Evolutionary conservation across 2,113 vertebrate species (phyloP), one percentile per base, ranked within the genome.

Genomic region (Brachyhypopomus occidentalis): DNA sequence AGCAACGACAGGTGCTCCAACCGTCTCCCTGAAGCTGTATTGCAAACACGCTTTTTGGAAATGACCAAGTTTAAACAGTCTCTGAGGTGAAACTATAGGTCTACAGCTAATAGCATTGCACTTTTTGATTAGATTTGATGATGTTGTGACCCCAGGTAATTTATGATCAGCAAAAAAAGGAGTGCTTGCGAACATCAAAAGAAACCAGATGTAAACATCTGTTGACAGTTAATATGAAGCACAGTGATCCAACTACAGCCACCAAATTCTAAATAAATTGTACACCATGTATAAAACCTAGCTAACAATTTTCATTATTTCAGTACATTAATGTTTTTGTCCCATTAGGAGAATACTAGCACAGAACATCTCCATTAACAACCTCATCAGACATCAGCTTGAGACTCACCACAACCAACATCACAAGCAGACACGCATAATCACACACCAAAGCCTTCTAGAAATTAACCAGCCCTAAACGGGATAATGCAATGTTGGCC

Each of bases 1-100:
- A 80, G 60, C 52, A 80, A 30, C n/a, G 30, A 78, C 30, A 30
- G 67, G 76, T 58, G 2, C 71, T 86, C 92, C 79, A 93, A 92
- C 91, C n/a, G 77, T 71, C 87, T 62, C 11, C 81, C 86, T 88
- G 55, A 76, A 25, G 70, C 56, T 64, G 72, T 19, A 25, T 16
- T 56, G 73, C 36, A 60, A 76, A 69, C 45, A 63, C 20, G 30
- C 30, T 30, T 59, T 41, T 12, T 9, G 5, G 1, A 30, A 9
- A 63, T 9, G 45, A 11, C 16, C 16, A 58, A n/a, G 58, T 22
- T 22, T 2, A 22, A n/a, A 22, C 20, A 60, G n/a, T 60, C 3
- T 60, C 58, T 60, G 45, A 52, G 45, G 45, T 52, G 45, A 52
- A 12, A 52, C 45, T 14, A 52, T 52, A 52, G 9, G 1, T 52